Base-by-base conservation (phyloP, 2,888 invertebrate genomes). In the Notodonta dromedarius region DNA sequence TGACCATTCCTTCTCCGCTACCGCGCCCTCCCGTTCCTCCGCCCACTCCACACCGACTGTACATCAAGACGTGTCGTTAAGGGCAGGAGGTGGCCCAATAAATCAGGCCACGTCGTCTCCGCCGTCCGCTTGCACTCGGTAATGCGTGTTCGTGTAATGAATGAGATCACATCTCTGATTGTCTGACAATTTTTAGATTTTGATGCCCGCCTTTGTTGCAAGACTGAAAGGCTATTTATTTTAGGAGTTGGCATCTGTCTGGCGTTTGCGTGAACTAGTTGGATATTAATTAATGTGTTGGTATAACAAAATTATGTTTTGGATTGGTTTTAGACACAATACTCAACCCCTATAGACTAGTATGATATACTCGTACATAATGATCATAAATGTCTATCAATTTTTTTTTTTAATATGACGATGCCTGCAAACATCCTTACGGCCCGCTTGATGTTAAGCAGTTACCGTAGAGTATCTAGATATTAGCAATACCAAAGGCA, bases 11-110 rank as follows among this genome's bases (percentile, higher is more conserved):
- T 42, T 53, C 13, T 16, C 67, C 55, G 62, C 61, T 62, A 0
- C 14, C 70, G 65, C 73, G 62, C 0, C n/a, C 24, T 55, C 69
- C 62, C 60, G 5, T 71, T 5, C 7, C 59, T 72, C 79, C 35
- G 3, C 60, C 80, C 83, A 76, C 9, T 46, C 63, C 5, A 52
- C 60, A 62, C 58, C 69, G 78, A 82, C 85, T 85, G 89, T 93
- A 87, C 87, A 93, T 93, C 92, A 93, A 89, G 70, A 81, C 77
- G 85, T 92, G 92, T 92, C 93, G 92, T 92, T 93, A 91, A 89
- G 91, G 91, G 91, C 91, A 91, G 91, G 88, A 92, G 93, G 93
- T 91, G 93, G 91, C 86, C 89, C 88, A 81, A 92, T 93, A 93
- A 91, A 93, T 93, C 93, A 90, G 87, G 82, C 74, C 73, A 75